Conservation (phyloP, 2,888 invertebrate species). For the Idaea aversata region DNA sequence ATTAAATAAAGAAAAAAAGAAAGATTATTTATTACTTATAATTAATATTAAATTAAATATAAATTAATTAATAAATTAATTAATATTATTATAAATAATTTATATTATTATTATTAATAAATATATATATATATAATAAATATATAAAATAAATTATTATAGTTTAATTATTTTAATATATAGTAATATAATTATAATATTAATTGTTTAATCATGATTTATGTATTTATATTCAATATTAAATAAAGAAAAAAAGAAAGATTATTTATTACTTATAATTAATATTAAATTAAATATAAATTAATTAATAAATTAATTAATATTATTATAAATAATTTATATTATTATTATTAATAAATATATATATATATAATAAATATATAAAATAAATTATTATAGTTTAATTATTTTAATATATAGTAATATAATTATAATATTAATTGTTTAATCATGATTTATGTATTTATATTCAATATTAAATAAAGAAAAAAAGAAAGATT, state of each 20-base stretch:
- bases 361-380: constrained; percentile 19
- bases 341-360: constrained; percentile 16
- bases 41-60: constrained; percentile 12
- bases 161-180: constrained; percentile 2
- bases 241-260: constrained; percentile 9
- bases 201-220: constrained; percentile 11
- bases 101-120: background rate
- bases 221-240: constrained; percentile 15
- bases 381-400: constrained; percentile 16
- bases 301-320: constrained; percentile 11
- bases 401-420: background rate
- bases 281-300: constrained; percentile 13
- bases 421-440: constrained; percentile 16
- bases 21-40: constrained; percentile 33
- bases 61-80: constrained; percentile 8
- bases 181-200: constrained; percentile 15
- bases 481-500: constrained; percentile 10
- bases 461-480: constrained; percentile 14
- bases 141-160: constrained; percentile 10
- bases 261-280: constrained; percentile 12
- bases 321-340: constrained; percentile 8
- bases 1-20: constrained; percentile 34
- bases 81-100: constrained; percentile 15
- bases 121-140: too few species aligned
- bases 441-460: constrained; percentile 12